These are phyloP conservation scores for Sceloporus tristichus DNA, from an alignment of 2,113 vertebrate species.

Conservation along the genomic window DNA sequence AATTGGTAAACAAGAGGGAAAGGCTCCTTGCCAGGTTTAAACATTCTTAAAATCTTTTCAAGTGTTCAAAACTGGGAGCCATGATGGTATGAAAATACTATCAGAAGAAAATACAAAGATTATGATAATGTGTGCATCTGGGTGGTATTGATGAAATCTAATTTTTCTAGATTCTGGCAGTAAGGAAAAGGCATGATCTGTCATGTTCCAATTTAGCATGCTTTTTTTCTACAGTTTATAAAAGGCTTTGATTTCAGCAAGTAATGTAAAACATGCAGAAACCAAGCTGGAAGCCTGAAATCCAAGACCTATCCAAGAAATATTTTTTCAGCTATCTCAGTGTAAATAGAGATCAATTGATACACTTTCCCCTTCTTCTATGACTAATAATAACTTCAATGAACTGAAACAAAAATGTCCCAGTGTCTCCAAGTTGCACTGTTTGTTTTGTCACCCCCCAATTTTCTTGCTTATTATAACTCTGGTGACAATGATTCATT, in stretches of 20 bases:
- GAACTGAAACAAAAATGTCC: constrained; percentile 56
- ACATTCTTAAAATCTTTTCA: constrained; percentile 17
- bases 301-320: constrained; percentile 59
- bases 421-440: constrained; percentile 38
- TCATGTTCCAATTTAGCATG: constrained; percentile 57
- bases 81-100: background rate
- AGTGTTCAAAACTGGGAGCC: background rate
- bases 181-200: constrained; percentile 57
- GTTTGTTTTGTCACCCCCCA: constrained; percentile 66
- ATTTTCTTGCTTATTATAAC: constrained; percentile 63
- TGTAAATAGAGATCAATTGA: constrained; percentile 45
- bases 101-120: background rate
- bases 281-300: constrained; percentile 58
- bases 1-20: background rate
- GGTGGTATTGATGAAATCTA: constrained; percentile 48
- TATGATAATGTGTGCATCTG: constrained; percentile 43
- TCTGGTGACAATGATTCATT: constrained; percentile 19
- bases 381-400: constrained; percentile 62
- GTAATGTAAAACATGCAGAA: constrained; percentile 51
- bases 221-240: constrained; percentile 51
- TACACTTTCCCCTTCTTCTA: constrained; percentile 49
- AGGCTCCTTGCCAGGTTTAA: constrained; percentile 35
- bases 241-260: constrained; percentile 38
- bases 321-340: constrained; percentile 42
- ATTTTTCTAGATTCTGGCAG: constrained; percentile 41